Base-by-base conservation (phyloP, 1,140 invertebrate species). In the Helicoverpa zea region DNA sequence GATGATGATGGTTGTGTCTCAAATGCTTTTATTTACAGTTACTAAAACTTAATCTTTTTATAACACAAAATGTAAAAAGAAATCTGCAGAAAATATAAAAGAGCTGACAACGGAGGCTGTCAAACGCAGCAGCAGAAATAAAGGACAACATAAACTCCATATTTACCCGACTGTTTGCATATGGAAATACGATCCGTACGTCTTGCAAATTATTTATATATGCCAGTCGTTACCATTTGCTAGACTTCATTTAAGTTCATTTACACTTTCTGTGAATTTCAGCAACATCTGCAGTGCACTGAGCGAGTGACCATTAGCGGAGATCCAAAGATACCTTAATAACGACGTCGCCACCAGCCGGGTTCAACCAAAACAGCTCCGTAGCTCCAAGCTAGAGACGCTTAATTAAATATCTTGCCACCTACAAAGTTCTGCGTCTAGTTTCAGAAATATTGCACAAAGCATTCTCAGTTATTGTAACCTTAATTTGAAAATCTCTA, bases 281-380 rank as follows among this genome's bases (percentile, higher is more conserved):
- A 35, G 70, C 11, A 73, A 30, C 70, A 73, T 58, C 70, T 73
- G 70, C 52, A 56, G 9, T 14, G 66, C 47, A 72, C 68, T 29
- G 47, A 52, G 68, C 30, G 7, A 43, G 29, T 73, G 70, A 58
- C 70, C 52, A 73, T 73, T 73, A 54, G 16, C 2, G 18, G 23
- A 16, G 58, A 73, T 73, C 73, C 35, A 52, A n/a, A 73, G 72
- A 80, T 66, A 79, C 74, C 68, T 78, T 79, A 76, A 78, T 78
- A 79, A 82, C 63, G 68, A 58, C 64, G 76, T 23, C 18, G 11
- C n/a, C 16, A 23, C 1, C 23, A 61, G 23, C 58, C 58, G 23
- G 58, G 35, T 1, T 13, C 30, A n/a, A 64, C 35, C 35, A 64
- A 64, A 47, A 64, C 63, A n/a, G 35, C 63, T 43, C n/a, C 63